Evolutionary conservation across 2,797 vertebrate species (phyloP).

Genomic region (Emys orbicularis): DNA sequence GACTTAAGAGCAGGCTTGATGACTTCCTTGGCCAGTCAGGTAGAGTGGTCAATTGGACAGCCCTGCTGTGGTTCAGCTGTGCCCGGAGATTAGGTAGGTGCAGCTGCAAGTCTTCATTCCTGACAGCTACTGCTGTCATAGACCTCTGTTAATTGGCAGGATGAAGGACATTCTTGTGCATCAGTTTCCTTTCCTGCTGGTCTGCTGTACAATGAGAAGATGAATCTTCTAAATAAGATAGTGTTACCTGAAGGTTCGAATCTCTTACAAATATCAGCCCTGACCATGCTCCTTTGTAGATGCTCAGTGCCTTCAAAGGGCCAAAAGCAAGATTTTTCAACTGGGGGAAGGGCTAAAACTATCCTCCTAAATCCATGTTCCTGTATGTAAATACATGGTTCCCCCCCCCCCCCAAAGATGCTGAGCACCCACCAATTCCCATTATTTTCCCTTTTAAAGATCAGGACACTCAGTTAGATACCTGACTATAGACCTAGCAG

Average conservation of each 20-base stretch:
- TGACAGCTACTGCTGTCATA: background rate
- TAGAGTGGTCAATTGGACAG: background rate
- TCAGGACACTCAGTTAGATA: background rate
- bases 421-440: background rate
- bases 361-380: background rate
- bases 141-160: slow-evolving; percentile 45
- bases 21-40: background rate
- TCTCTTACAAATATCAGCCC: background rate
- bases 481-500: background rate
- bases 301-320: background rate
- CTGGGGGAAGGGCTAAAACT: background rate
- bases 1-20: background rate
- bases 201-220: slow-evolving; percentile 36
- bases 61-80: background rate
- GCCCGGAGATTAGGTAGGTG: background rate
- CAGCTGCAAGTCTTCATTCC: background rate
- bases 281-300: background rate
- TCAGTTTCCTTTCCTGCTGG: slow-evolving; percentile 38
- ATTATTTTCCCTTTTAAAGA: background rate
- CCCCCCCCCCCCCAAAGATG: background rate
- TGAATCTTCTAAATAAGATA: slow-evolving; percentile 60
- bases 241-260: slow-evolving; percentile 13
- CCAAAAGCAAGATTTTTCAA: background rate
- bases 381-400: background rate
- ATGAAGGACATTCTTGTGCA: slow-evolving; percentile 41